These are phyloP conservation scores for Sarcophilus harrisii DNA, from an alignment of 2,797 vertebrate genomes.

Conservation along the genomic window DNA sequence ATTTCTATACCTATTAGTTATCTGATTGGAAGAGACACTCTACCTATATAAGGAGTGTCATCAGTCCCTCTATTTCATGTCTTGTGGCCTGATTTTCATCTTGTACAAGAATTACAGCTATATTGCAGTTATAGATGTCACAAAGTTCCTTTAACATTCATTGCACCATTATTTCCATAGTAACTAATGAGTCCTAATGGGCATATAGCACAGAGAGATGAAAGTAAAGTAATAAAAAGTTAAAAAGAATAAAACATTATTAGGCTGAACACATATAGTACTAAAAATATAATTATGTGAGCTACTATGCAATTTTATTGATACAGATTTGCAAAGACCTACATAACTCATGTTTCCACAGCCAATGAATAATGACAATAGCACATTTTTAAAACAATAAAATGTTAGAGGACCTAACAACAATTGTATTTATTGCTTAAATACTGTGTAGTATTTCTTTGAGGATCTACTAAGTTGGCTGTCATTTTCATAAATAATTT, in stretches of 20 bases:
- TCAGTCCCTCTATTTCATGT: not conserved
- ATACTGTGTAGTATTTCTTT: not conserved
- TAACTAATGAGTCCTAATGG: slow-evolving; percentile 63
- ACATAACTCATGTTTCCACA: slow-evolving; percentile 2
- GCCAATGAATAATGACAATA: slow-evolving; percentile 27
- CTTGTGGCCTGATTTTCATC: not conserved
- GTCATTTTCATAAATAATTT: slow-evolving; percentile 28
- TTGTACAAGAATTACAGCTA: not conserved
- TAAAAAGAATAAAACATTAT: slow-evolving; percentile 45
- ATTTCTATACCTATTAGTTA: slow-evolving; percentile 16
- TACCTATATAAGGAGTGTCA: slow-evolving; percentile 4
- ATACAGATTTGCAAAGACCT: slow-evolving; percentile 51
- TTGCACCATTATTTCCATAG: slow-evolving; percentile 46
- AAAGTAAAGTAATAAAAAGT: slow-evolving; percentile 61
- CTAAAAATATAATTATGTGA: slow-evolving; percentile 58
- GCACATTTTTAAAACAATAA: not conserved
- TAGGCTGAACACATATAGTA: slow-evolving; percentile 46
- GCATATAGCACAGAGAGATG: slow-evolving; percentile 52
- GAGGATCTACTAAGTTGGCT: slow-evolving; percentile 39
- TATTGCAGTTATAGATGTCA: not conserved
- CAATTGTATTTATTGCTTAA: not conserved
- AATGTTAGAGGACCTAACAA: not conserved
- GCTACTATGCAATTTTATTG: slow-evolving; percentile 66
- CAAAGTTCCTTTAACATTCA: not conserved
- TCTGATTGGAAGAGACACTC: not conserved